Percentiles rank a stretch among this genome's conserved stretches.
These are phyloP conservation scores for Cirrhinus molitorella DNA, from an alignment of 2,797 vertebrate genomes.

Conservation along the genomic window DNA sequence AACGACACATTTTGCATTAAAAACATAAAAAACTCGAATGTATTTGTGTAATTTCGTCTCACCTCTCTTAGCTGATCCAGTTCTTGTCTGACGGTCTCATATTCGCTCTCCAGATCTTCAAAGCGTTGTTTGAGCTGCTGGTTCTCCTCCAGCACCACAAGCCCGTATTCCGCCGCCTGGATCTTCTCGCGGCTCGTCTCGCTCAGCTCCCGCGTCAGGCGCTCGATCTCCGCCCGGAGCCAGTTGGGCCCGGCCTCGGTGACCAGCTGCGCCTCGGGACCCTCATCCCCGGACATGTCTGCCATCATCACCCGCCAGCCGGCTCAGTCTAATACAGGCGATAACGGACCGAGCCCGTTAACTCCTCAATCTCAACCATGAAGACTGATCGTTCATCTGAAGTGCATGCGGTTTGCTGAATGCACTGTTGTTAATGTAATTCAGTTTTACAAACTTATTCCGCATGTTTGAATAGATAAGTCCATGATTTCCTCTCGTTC, in stretches of 20 bases:
- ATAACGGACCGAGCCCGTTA: conserved; percentile 75
- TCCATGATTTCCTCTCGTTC: conserved; percentile 54
- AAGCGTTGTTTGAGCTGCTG: conserved; percentile 92
- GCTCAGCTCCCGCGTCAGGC: conserved; percentile 89
- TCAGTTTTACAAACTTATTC: conserved; percentile 56
- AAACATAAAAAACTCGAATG: neutral
- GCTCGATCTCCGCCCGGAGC: conserved; percentile 87
- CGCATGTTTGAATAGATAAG: conserved; percentile 50
- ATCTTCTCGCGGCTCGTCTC: conserved; percentile 96
- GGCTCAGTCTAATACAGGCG: conserved; percentile 62
- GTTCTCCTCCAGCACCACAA: conserved; percentile 97
- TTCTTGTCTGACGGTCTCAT: conserved; percentile 89
- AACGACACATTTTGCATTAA: neutral
- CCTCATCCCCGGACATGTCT: conserved; percentile 87
- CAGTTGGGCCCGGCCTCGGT: conserved; percentile 87
- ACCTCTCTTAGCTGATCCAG: conserved; percentile 97
- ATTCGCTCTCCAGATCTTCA: conserved; percentile 92
- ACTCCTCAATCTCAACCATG: conserved; percentile 56
- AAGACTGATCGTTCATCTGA: neutral
- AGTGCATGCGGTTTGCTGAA: conserved; percentile 3
- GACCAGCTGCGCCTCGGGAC: conserved; percentile 85
- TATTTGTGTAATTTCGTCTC: conserved; percentile 46
- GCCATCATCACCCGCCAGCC: conserved; percentile 40
- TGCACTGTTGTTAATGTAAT: neutral
- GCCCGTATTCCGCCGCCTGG: conserved; percentile 96